Evolutionary conservation across 2,797 vertebrate species (phyloP).

Genomic region (Capromys pilorides): DNA sequence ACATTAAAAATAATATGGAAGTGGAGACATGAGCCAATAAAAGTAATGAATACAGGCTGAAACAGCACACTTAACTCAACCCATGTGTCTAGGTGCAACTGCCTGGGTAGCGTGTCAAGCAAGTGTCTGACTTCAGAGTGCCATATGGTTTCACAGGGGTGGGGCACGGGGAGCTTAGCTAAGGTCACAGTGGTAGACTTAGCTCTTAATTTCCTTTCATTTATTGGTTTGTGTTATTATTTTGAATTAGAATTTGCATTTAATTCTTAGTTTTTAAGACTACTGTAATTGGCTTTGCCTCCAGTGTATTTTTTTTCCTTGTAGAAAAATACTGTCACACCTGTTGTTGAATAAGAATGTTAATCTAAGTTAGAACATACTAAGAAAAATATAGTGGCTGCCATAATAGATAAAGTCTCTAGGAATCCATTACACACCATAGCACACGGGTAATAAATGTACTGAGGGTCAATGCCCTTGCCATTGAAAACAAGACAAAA

Average conservation of each 20-base stretch:
- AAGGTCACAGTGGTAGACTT: conserved; percentile 56
- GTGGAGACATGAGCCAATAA: conserved; percentile 76
- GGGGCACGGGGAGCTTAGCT: not conserved
- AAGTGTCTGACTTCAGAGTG: conserved; percentile 40
- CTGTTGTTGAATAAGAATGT: conserved; percentile 66
- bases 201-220: conserved; percentile 72
- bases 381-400: not conserved
- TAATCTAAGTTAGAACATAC: conserved; percentile 40
- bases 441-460: not conserved
- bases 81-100: conserved; percentile 41
- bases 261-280: conserved; percentile 64
- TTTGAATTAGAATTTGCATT: conserved; percentile 72
- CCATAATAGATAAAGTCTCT: not conserved
- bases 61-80: conserved; percentile 67
- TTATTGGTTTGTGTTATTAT: conserved; percentile 70
- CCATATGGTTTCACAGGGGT: conserved; percentile 50
- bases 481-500: not conserved
- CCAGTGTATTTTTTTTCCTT: conserved; percentile 28
- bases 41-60: conserved; percentile 80
- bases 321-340: conserved; percentile 63
- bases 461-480: not conserved
- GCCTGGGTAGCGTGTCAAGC: conserved; percentile 46
- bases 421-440: not conserved
- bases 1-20: conserved; percentile 80
- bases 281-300: conserved; percentile 61